Evolutionary conservation across 37 sponge, comb jelly and placozoan species (phyloP), one percentile per base, ranked within the genome.

Genomic region (Hormiphora californensis): DNA sequence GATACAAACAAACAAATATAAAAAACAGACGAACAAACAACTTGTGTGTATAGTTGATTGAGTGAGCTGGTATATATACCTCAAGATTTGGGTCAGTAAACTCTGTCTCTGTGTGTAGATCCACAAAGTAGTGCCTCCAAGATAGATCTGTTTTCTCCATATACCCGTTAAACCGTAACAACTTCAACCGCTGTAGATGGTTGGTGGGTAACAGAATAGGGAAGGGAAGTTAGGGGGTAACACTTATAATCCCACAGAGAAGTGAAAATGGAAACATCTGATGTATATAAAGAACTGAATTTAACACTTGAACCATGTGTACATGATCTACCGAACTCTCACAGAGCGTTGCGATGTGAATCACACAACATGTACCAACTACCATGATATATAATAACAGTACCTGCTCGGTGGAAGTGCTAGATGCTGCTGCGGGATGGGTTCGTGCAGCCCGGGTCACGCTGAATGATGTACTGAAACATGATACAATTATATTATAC

Each of bases 151-250:
- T 67, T 38, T 89, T 89, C 68, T 93, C 94, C 27, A 93, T 92
- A 87, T 93, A 96, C 63, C 94, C 96, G 30, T 88, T 73, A 61
- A 93, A 96, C 86, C 91, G 91, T 25, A 93, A 88, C 90, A 96
- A 89, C 88, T 92, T 96, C 27, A 96, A 88, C 22, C 93, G 92
- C 95, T 94, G 88, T 33, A 32, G 37, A 59, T 7, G 27, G 62
- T n/a, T 21, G 62, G 15, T 15, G 15, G 53, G 9, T 15, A 49
- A 9, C 53, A 17, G 12, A 15, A 49, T 17, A 17, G 53, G 15
- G 9, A 49, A 49, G 15, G 53, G 15, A 9, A 49, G 9, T 49
- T 49, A 17, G 15, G 9, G 12, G 15, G 12, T 49, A n/a, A n/a
- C n/a, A n/a, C n/a, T n/a, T n/a, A n/a, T n/a, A n/a, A n/a, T n/a